Conservation (phyloP, 2,797 vertebrate genomes). For the Heterohyrax brucei region DNA sequence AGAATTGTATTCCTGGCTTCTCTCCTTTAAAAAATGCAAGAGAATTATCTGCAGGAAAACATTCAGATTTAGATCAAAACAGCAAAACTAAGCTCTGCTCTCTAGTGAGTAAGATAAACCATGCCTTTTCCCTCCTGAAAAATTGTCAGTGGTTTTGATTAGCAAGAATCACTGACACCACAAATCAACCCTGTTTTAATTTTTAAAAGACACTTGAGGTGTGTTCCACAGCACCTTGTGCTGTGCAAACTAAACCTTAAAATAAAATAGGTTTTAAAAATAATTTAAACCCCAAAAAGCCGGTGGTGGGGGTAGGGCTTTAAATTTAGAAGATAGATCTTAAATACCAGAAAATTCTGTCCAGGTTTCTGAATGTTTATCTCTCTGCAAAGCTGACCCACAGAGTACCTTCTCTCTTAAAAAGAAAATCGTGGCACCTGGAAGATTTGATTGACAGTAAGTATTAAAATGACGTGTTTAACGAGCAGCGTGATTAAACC, state of each 20-base stretch:
- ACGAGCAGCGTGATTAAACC: slow-evolving; percentile 78
- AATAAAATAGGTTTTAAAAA: slow-evolving; percentile 79
- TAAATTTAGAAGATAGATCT: slow-evolving; percentile 71
- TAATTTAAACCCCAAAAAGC: neutral
- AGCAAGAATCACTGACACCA: slow-evolving; percentile 81
- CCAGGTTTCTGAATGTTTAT: slow-evolving; percentile 75
- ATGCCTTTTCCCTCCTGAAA: neutral
- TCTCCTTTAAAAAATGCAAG: slow-evolving; percentile 77
- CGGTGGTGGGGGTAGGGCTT: neutral
- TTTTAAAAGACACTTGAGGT: slow-evolving; percentile 84
- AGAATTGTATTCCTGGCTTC: slow-evolving; percentile 31
- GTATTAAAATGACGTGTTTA: slow-evolving; percentile 80
- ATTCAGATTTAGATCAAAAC: slow-evolving; percentile 81
- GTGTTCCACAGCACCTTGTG: slow-evolving; percentile 49
- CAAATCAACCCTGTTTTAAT: slow-evolving; percentile 83
- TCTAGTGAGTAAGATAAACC: slow-evolving; percentile 22
- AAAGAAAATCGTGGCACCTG: slow-evolving; percentile 79
- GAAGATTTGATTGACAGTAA: slow-evolving; percentile 80
- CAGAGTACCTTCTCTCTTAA: slow-evolving; percentile 69
- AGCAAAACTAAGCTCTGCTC: slow-evolving; percentile 34
- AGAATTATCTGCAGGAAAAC: slow-evolving; percentile 80
- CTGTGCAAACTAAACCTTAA: slow-evolving; percentile 79
- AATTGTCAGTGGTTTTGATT: slow-evolving; percentile 80
- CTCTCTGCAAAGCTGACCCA: slow-evolving; percentile 67
- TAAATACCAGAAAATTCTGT: slow-evolving; percentile 38